A percentile compares a stretch with the other conserved stretches of the same genome.
phyloP scores from a whole-genome alignment of 2,888 invertebrate species.

The Euphydryas editha region DNA sequence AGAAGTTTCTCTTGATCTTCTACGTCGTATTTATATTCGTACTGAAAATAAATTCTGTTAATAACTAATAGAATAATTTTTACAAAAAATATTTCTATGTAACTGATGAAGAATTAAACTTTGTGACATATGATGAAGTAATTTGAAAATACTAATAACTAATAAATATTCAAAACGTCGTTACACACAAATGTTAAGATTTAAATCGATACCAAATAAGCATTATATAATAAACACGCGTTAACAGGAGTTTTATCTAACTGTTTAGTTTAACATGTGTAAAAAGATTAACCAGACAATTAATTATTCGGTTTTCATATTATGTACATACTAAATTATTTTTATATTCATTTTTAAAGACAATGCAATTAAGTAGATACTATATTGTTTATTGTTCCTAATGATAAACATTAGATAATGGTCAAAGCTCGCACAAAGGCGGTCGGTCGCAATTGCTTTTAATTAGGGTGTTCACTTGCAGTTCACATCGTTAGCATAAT shows the following conservation, averaged over 20 bases:
- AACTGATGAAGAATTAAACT: background rate
- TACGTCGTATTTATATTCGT: constrained; percentile 89
- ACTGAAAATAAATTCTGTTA: constrained; percentile 73
- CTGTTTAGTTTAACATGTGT: constrained; percentile 15
- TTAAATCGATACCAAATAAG: background rate
- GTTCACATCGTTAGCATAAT: constrained; percentile 79
- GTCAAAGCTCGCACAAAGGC: constrained; percentile 64
- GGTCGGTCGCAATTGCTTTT: constrained; percentile 67
- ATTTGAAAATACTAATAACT: background rate
- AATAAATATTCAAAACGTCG: background rate
- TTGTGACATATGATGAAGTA: background rate
- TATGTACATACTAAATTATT: constrained; percentile 29
- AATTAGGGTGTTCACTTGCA: constrained; percentile 68
- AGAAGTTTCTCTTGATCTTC: constrained; percentile 87
- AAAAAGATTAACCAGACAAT: constrained; percentile 28
- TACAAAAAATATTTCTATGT: constrained; percentile 9
- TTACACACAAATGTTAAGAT: background rate
- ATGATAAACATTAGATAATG: constrained; percentile 60
- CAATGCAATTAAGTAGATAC: constrained; percentile 58
- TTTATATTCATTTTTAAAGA: constrained; percentile 26
- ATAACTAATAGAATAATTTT: background rate
- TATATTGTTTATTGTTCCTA: constrained; percentile 59
- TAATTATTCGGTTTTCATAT: constrained; percentile 24
- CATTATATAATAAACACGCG: background rate
- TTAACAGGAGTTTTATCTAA: constrained; percentile 10